A percentile compares a stretch with the other conserved stretches of the same genome.
Evolutionary conservation across 2,113 vertebrate species (phyloP).

Genomic region (Narcine bancroftii): DNA sequence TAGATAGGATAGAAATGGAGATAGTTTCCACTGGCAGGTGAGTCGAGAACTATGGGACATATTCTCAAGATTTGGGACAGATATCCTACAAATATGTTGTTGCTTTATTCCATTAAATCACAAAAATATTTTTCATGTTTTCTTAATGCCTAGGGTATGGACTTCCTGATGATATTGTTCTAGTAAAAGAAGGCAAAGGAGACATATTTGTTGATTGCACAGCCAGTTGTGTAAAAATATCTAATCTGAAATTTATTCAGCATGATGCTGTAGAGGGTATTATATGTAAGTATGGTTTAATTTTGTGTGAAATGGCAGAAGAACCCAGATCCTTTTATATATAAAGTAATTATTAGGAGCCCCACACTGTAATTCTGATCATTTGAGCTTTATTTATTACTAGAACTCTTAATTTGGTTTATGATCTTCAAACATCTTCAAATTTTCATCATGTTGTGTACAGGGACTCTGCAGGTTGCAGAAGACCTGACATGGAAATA

Average conservation of each 20-base stretch:
- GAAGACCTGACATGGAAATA: too few relatives aligned
- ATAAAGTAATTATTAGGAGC: background rate
- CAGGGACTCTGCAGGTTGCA: too few relatives aligned
- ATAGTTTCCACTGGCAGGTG: too few relatives aligned
- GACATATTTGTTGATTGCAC: conserved; percentile 81
- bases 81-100: background rate
- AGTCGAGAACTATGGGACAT: too few relatives aligned
- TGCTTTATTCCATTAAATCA: background rate
- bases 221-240: conserved; percentile 67
- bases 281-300: conserved; percentile 71
- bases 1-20: too few relatives aligned
- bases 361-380: background rate
- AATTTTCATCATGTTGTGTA: background rate
- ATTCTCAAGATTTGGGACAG: too few relatives aligned
- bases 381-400: background rate
- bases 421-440: background rate
- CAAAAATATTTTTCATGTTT: conserved; percentile 8
- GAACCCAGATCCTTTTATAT: too few relatives aligned
- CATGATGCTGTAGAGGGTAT: conserved; percentile 85
- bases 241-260: conserved; percentile 82
- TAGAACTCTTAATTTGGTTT: background rate
- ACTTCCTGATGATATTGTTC: conserved; percentile 81
- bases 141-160: conserved; percentile 68
- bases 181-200: conserved; percentile 79
- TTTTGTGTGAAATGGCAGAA: background rate